Conservation (phyloP, 2,113 vertebrate species). For the Salvelinus alpinus region DNA sequence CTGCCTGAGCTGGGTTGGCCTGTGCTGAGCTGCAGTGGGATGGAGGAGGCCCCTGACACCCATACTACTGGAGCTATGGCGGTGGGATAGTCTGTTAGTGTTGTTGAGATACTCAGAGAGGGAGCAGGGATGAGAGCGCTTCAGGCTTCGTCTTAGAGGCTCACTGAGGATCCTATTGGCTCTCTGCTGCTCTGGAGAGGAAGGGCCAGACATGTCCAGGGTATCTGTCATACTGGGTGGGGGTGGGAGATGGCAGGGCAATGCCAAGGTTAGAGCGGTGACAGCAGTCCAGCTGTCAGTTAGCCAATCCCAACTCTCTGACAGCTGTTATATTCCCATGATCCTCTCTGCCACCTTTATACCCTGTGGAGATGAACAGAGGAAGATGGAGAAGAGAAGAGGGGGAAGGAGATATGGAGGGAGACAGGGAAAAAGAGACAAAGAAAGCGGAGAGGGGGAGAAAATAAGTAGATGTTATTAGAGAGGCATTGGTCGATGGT, state of each 20-base stretch:
- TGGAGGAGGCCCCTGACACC: conserved; percentile 89
- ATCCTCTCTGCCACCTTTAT: conserved; percentile 71
- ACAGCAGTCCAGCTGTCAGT: conserved; percentile 74
- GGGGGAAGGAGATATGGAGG: conserved; percentile 63
- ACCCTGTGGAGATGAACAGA: conserved; percentile 66
- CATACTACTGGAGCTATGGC: conserved; percentile 60
- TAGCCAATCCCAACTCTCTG: conserved; percentile 74
- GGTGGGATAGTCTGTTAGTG: conserved; percentile 73
- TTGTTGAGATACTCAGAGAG: conserved; percentile 88
- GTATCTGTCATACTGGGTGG: conserved; percentile 79
- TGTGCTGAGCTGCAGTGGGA: conserved; percentile 85
- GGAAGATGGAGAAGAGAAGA: conserved; percentile 58
- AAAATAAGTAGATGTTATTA: neutral
- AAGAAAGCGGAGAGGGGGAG: conserved; percentile 24
- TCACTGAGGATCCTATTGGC: conserved; percentile 95
- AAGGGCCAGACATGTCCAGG: conserved; percentile 75
- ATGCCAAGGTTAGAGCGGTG: conserved; percentile 60
- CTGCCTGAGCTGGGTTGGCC: conserved; percentile 64
- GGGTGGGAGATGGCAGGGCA: conserved; percentile 56
- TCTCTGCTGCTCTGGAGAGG: conserved; percentile 87
- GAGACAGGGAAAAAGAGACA: conserved; percentile 47
- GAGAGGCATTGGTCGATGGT: neutral
- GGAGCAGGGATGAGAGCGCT: conserved; percentile 85
- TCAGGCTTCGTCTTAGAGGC: conserved; percentile 95
- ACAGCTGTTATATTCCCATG: conserved; percentile 73